Base-by-base conservation (phyloP, 2,797 vertebrate genomes). In the Lutjanus campechanus region DNA sequence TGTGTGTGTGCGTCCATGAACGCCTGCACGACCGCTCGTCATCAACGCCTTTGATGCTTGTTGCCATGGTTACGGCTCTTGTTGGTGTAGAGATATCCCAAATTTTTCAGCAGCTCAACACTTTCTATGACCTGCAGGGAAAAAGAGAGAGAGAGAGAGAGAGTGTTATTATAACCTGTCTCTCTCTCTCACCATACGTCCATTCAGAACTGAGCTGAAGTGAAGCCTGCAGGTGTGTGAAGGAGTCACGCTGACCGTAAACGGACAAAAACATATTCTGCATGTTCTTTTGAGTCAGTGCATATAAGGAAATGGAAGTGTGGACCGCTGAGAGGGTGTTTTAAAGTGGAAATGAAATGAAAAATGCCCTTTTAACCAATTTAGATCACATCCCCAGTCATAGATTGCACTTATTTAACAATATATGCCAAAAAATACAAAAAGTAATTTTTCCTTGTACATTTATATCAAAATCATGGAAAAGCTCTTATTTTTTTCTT, bases 61-160 rank as follows among this genome's bases (percentile, higher is more conserved):
- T 92, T 89, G 75, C 87, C 81, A 89, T 91, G 90, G 89, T 74
- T 75, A 89, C 86, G 36, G 68, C 74, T 82, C 72, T 22, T 11
- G 3, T 41, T 68, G 49, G 13, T 64, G 22, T 78, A 22, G 59
- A 81, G 68, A 70, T 76, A 69, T 85, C 49, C 61, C 22, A 44
- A 43, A 36, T 56, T 64, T 49, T 63, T 81, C 67, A 40, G 19
- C 11, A 79, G 63, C 75, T 81, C 81, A 69, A 81, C 77, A 81
- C 43, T 84, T 78, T 81, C 11, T 73, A 47, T 72, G 56, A 86
- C 75, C 74, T 77, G 73, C 73, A 62, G 78, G 47, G 47, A 19
- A 61, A 46, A 20, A 20, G 66, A 50, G 66, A 41, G 25, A 17
- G 58, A 41, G 25, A 17, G 58, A 41, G 68, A 75, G 44, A 50